Conservation (phyloP, 2,797 vertebrate genomes). For the Enteromius anoplus region DNA sequence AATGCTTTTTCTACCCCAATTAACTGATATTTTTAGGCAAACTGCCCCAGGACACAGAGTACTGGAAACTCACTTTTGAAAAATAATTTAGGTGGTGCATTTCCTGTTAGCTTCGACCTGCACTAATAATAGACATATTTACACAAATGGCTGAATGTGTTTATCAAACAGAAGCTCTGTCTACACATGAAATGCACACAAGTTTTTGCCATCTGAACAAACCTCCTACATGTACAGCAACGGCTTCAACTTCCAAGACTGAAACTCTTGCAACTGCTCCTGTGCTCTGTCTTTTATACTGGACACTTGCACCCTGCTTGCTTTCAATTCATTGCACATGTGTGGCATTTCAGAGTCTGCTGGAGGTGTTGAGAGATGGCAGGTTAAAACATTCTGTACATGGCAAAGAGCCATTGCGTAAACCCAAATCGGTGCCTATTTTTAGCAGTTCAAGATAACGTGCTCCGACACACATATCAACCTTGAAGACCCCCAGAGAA, state of each 20-base stretch:
- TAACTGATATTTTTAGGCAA: conserved; percentile 20
- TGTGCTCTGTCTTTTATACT: background rate
- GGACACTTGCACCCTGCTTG: conserved; percentile 12
- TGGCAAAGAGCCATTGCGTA: conserved; percentile 56
- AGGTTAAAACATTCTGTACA: conserved; percentile 51
- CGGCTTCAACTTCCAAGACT: background rate
- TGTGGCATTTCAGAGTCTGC: conserved; percentile 57
- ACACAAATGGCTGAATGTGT: conserved; percentile 50
- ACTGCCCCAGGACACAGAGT: conserved; percentile 37
- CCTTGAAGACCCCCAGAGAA: conserved; percentile 51
- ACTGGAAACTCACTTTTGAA: conserved; percentile 38
- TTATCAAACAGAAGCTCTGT: conserved; percentile 44
- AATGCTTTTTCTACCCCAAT: background rate
- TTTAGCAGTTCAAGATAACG: conserved; percentile 58
- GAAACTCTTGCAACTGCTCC: conserved; percentile 12
- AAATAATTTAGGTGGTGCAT: conserved; percentile 46
- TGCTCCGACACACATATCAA: conserved; percentile 55
- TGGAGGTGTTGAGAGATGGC: conserved; percentile 44
- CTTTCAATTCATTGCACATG: conserved; percentile 58
- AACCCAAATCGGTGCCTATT: conserved; percentile 59
- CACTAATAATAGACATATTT: conserved; percentile 56
- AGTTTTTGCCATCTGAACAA: background rate
- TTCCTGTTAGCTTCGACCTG: conserved; percentile 50
- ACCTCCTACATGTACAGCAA: background rate
- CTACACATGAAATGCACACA: conserved; percentile 23